phyloP scores from a whole-genome alignment of 2,797 vertebrate species.

The Leuciscus waleckii region DNA sequence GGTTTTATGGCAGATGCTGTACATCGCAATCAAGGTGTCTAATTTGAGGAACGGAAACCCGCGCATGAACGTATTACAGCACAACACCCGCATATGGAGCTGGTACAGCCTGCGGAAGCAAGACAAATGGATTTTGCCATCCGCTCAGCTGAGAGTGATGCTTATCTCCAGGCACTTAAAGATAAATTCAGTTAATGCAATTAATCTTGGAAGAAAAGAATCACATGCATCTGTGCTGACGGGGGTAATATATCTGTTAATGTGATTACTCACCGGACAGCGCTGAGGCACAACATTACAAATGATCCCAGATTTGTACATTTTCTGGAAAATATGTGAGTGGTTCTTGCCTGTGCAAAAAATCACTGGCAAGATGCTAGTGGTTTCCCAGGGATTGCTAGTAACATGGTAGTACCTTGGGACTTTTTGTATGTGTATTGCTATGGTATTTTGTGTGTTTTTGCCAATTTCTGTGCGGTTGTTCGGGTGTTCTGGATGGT shows the following conservation, averaged over 20 bases:
- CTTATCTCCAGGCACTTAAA: slow-evolving; percentile 35
- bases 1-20: slow-evolving; percentile 45
- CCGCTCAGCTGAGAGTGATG: slow-evolving; percentile 11
- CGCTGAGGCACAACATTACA: background rate
- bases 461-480: background rate
- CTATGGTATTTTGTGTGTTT: background rate
- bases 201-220: slow-evolving; percentile 23
- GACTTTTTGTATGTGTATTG: background rate
- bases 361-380: background rate
- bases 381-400: background rate
- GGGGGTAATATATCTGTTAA: slow-evolving; percentile 35
- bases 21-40: slow-evolving; percentile 45
- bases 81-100: slow-evolving; percentile 41
- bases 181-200: slow-evolving; percentile 35
- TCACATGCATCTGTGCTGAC: slow-evolving; percentile 16
- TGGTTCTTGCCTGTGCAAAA: background rate
- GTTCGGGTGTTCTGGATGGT: background rate
- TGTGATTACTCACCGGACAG: slow-evolving; percentile 22
- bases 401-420: background rate
- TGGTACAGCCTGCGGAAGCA: slow-evolving; percentile 29
- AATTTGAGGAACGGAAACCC: slow-evolving; percentile 38
- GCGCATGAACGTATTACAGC: slow-evolving; percentile 31
- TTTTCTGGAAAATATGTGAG: background rate
- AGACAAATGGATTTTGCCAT: slow-evolving; percentile 37
- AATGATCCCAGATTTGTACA: slow-evolving; percentile 7